Evolutionary conservation across 2,113 vertebrate species (phyloP).

Genomic region (Rhabdomys dilectus): DNA sequence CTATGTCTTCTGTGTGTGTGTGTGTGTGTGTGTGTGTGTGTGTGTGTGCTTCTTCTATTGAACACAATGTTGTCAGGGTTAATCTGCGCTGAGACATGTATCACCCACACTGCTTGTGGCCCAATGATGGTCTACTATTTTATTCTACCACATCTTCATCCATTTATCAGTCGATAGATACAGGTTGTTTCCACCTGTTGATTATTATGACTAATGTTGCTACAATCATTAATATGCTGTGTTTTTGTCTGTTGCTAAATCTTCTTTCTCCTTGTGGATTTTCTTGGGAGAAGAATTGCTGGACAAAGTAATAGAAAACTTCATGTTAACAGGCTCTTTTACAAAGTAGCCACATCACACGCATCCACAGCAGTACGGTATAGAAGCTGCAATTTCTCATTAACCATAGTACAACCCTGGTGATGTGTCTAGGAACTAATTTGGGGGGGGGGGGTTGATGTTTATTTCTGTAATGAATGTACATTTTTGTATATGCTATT

Average conservation of each 20-base stretch:
- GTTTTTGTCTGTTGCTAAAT: neutral
- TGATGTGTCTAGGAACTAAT: neutral
- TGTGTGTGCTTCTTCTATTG: neutral
- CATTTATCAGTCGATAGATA: neutral
- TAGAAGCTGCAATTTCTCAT: neutral
- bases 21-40: neutral
- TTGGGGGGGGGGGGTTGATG: neutral
- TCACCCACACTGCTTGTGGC: neutral
- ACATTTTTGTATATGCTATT: neutral
- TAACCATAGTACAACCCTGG: neutral
- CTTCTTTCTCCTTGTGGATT: neutral
- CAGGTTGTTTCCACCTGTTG: neutral
- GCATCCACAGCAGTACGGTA: neutral
- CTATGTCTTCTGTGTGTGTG: neutral
- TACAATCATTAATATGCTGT: neutral
- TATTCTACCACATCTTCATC: neutral
- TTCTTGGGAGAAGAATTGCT: constrained; percentile 20
- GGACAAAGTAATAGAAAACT: neutral
- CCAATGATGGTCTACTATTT: neutral
- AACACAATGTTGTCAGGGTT: neutral
- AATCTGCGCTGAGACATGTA: neutral
- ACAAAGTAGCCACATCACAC: neutral
- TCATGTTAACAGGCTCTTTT: neutral
- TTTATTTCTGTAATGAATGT: neutral
- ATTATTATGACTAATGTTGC: neutral